Percentiles rank a stretch among this genome's conserved stretches.
Evolutionary conservation across 1,140 invertebrate species (phyloP).

Genomic region (Caerostris darwini): DNA sequence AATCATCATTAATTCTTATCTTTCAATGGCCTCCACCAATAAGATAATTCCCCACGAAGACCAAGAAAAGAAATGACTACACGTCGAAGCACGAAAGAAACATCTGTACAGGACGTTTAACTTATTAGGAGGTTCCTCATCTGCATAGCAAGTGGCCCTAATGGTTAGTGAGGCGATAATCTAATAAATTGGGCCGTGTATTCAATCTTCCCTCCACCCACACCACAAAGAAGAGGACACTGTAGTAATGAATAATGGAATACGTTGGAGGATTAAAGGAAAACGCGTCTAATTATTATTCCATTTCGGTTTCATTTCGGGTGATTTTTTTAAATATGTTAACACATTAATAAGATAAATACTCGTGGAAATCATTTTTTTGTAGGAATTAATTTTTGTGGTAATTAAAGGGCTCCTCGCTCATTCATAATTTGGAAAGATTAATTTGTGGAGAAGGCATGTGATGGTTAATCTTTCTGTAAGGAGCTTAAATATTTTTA

Average conservation of each 20-base stretch:
- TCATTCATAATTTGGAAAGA: too few species aligned
- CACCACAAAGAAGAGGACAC: too few species aligned
- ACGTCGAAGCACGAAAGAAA: neutral
- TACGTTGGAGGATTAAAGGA: neutral
- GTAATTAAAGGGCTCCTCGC: too few species aligned
- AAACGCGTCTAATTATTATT: constrained; percentile 15
- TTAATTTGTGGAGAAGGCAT: too few species aligned
- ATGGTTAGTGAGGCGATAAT: neutral
- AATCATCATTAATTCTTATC: constrained; percentile 12
- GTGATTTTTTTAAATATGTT: neutral
- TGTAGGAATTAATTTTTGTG: too few species aligned
- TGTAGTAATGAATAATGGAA: constrained; percentile 15
- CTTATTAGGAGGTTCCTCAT: constrained; percentile 9
- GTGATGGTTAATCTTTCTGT: too few species aligned
- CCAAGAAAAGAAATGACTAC: neutral
- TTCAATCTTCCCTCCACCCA: neutral
- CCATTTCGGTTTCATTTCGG: neutral
- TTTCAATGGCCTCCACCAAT: neutral
- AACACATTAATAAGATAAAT: too few species aligned
- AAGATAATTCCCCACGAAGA: neutral
- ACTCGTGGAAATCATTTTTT: too few species aligned
- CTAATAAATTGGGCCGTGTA: constrained; percentile 20
- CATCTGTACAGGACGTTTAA: neutral
- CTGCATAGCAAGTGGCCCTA: constrained; percentile 6
- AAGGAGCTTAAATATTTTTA: too few species aligned